Evolutionary conservation across 2,888 invertebrate genomes (phyloP).

Genomic region (Neoitamus cyanurus): DNA sequence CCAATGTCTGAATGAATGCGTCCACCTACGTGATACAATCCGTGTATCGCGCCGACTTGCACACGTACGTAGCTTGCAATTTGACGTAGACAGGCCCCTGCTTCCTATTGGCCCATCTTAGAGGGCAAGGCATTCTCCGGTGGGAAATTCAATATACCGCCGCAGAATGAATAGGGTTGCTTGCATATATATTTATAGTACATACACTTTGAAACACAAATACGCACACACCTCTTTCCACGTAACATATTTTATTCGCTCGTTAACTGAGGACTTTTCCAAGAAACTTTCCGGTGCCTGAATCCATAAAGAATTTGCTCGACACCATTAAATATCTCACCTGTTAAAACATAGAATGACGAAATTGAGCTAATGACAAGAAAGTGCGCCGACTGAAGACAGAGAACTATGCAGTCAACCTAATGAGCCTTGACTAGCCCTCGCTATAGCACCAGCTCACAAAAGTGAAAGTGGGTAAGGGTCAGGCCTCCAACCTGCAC

Average conservation of each 20-base stretch:
- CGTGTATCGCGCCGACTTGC: neutral
- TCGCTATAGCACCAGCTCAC: neutral
- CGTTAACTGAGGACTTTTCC: neutral
- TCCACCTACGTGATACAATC: neutral
- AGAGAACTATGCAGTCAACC: neutral
- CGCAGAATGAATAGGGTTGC: neutral
- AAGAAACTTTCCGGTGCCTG: neutral
- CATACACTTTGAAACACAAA: neutral
- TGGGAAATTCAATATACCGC: conserved; percentile 20
- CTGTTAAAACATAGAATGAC: neutral
- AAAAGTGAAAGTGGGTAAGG: neutral
- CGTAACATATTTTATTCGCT: neutral
- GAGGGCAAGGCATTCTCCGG: conserved; percentile 47
- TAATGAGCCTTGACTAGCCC: neutral
- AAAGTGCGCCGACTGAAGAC: neutral
- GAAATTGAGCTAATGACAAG: neutral
- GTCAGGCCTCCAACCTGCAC: neutral
- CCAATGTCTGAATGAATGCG: neutral
- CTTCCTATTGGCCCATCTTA: conserved; percentile 47
- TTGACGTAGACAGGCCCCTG: conserved; percentile 51
- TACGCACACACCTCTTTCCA: neutral
- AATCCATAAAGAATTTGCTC: neutral
- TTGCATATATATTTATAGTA: neutral
- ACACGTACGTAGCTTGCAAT: neutral
- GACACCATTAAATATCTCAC: neutral